Evolutionary conservation across 1,140 invertebrate genomes (phyloP), one percentile per base, ranked within the genome.

Genomic region (Linepithema humile): DNA sequence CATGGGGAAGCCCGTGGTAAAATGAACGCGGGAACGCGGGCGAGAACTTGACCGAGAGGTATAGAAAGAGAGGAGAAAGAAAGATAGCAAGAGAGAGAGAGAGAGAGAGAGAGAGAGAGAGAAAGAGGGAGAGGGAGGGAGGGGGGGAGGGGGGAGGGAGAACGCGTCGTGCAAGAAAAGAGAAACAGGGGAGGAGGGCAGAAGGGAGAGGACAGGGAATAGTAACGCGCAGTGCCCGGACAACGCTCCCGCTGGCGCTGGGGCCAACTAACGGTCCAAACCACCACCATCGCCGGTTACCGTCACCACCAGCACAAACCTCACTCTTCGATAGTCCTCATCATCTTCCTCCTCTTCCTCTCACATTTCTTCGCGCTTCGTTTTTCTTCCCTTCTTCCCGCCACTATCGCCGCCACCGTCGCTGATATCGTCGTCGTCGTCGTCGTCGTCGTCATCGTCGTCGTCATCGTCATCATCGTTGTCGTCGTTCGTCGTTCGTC

Each of bases 191-290:
- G 50, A 17, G 32, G 23, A 62, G 38, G 67, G 43, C 43, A 65
- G 35, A 53, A 50, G 45, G 38, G 48, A n/a, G 64, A 82, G 74
- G 85, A 90, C 65, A 82, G 82, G 87, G 89, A 90, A 88, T 90
- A 86, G 88, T 87, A 91, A 86, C 82, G 90, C 91, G 83, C 89
- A 64, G 82, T 93, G 93, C 85, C 92, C 93, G 93, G 93, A 91
- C 93, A 93, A 92, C 92, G 93, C 88, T 93, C 93, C 92, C 93
- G 92, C 75, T 87, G 85, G 85, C 82, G 91, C 91, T 93, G 91
- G 92, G 93, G 93, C 93, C 93, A 93, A 93, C 91, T 93, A 93
- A 93, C 93, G 93, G 93, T 93, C 88, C 90, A 83, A 83, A 57
- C 93, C 92, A 92, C 92, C 92, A 91, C 92, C 88, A 92, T 55